These are phyloP conservation scores for Panzeria rudis DNA, from an alignment of 2,888 invertebrate species.

Conservation along the genomic window DNA sequence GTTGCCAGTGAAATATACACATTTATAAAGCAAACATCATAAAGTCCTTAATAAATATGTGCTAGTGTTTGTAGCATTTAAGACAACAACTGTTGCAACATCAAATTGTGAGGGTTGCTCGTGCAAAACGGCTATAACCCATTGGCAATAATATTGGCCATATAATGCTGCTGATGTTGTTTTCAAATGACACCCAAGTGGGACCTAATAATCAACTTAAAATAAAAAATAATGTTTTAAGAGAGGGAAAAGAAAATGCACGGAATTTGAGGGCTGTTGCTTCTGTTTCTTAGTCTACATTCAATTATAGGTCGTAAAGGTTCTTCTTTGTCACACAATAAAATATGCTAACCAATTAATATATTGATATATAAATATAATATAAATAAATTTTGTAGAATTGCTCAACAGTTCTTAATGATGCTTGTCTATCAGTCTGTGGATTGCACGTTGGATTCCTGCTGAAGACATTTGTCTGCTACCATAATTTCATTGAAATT, in stretches of 20 bases:
- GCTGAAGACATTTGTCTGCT: too few species aligned
- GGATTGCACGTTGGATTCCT: too few species aligned
- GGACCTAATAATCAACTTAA: slow-evolving; percentile 67
- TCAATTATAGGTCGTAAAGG: background rate
- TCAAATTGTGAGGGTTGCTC: slow-evolving; percentile 66
- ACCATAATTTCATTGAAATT: too few species aligned
- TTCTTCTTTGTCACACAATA: background rate
- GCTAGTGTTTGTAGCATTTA: background rate
- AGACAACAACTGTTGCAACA: slow-evolving; percentile 66
- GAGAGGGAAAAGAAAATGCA: background rate
- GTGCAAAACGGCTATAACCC: slow-evolving; percentile 51
- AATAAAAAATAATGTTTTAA: slow-evolving; percentile 30
- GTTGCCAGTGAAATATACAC: slow-evolving; percentile 15
- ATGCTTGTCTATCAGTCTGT: too few species aligned
- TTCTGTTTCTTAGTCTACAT: background rate
- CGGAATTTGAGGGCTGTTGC: background rate
- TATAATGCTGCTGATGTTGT: slow-evolving; percentile 38
- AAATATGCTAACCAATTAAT: background rate
- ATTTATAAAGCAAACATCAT: slow-evolving; percentile 15
- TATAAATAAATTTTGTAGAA: too few species aligned
- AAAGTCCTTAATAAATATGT: slow-evolving; percentile 27
- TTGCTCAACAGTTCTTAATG: too few species aligned
- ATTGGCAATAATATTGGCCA: slow-evolving; percentile 58
- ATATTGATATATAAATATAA: too few species aligned
- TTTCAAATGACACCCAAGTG: slow-evolving; percentile 68